A percentile compares a stretch with the other conserved stretches of the same genome.
These are phyloP conservation scores for Leptodactylus fallax DNA, from an alignment of 2,797 vertebrate genomes.

Conservation along the genomic window DNA sequence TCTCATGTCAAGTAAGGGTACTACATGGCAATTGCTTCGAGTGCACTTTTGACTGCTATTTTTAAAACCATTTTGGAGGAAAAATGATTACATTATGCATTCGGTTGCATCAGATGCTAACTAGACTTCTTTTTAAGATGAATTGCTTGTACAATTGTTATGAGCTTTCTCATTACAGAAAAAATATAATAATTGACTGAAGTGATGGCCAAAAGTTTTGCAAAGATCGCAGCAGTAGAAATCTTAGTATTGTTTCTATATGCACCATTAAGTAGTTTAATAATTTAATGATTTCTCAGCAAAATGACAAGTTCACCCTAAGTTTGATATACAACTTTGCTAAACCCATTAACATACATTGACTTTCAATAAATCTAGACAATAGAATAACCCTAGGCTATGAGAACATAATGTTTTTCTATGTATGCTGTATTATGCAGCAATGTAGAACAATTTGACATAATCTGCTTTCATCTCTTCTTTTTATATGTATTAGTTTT, in stretches of 20 bases:
- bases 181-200: constrained; percentile 56
- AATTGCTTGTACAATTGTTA: constrained; percentile 10
- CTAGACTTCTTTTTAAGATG: constrained; percentile 10
- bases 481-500: constrained; percentile 25
- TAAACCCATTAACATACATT: constrained; percentile 64
- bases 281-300: constrained; percentile 67
- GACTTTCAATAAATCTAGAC: constrained; percentile 67
- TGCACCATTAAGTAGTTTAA: constrained; percentile 66
- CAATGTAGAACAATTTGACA: constrained; percentile 43
- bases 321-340: constrained; percentile 64
- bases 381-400: constrained; percentile 40
- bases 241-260: constrained; percentile 57
- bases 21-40: constrained; percentile 5
- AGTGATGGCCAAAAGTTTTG: constrained; percentile 49
- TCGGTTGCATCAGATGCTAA: constrained; percentile 18
- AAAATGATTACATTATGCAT: constrained; percentile 2
- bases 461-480: constrained; percentile 35
- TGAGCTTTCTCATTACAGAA: constrained; percentile 30
- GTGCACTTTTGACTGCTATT: constrained; percentile 19
- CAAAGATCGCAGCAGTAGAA: constrained; percentile 47
- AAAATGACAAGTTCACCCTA: constrained; percentile 63
- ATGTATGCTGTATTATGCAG: constrained; percentile 43
- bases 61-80: neutral
- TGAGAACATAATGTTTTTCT: constrained; percentile 28
- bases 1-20: neutral